Percentiles rank a stretch among this genome's conserved stretches.
Conservation (phyloP, 2,797 vertebrate genomes). For the Distichodus sexfasciatus region DNA sequence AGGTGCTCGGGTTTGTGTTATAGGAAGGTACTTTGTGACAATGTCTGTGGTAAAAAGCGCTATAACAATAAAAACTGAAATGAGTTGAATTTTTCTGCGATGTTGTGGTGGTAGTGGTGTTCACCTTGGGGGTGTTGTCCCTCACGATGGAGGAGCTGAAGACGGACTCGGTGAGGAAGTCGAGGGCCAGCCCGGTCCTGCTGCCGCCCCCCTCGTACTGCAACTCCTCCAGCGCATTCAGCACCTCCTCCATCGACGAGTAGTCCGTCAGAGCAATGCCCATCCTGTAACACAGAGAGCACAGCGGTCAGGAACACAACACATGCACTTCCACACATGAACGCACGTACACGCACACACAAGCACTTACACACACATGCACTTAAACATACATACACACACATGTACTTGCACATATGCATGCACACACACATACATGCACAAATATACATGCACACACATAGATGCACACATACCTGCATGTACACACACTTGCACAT, state of each 20-base stretch:
- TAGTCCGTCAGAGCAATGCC: conserved; percentile 80
- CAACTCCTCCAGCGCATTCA: conserved; percentile 72
- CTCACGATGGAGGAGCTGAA: conserved; percentile 69
- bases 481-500: too few species aligned
- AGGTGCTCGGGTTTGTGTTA: too few species aligned
- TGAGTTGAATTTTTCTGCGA: neutral
- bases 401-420: too few species aligned
- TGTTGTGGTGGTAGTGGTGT: too few species aligned
- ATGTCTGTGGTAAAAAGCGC: too few species aligned
- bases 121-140: conserved; percentile 82
- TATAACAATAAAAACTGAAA: neutral
- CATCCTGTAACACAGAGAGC: conserved; percentile 66
- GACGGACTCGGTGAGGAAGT: conserved; percentile 70
- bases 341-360: neutral
- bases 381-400: neutral
- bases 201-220: conserved; percentile 72
- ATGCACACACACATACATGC: too few species aligned
- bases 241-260: conserved; percentile 64
- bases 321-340: neutral
- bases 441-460: too few species aligned
- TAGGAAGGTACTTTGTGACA: too few species aligned
- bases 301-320: neutral
- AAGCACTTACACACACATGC: neutral
- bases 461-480: too few species aligned
- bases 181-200: conserved; percentile 74